Percentiles rank a stretch among this genome's conserved stretches.
phyloP scores from a whole-genome alignment of 2,888 invertebrate species.

The Linnaemya tessellans region DNA sequence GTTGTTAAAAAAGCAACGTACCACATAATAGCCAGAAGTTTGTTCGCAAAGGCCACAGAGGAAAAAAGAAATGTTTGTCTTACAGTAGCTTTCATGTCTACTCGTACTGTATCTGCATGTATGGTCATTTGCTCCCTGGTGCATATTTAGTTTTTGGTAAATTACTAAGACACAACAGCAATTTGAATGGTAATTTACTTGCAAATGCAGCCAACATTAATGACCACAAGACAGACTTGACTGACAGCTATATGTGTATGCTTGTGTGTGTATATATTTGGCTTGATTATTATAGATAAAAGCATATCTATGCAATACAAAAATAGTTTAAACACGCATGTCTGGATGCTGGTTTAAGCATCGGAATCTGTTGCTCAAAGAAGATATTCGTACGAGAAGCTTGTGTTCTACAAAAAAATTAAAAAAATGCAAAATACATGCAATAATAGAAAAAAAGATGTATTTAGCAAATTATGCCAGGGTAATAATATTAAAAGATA shows the following conservation, averaged over 20 bases:
- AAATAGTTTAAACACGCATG: constrained; percentile 16
- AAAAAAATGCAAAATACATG: neutral
- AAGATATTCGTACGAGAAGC: constrained; percentile 1
- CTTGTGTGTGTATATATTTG: neutral
- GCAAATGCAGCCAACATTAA: constrained; percentile 38
- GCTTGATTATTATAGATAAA: no score
- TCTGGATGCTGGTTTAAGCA: constrained; percentile 8
- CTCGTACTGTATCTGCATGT: constrained; percentile 2
- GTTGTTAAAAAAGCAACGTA: neutral
- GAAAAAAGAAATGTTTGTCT: constrained; percentile 2
- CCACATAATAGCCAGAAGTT: constrained; percentile 22
- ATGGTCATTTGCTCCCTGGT: constrained; percentile 12
- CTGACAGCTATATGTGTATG: constrained; percentile 43
- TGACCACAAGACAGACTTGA: constrained; percentile 39
- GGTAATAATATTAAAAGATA: no score
- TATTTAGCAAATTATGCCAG: neutral
- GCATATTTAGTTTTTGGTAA: constrained; percentile 36
- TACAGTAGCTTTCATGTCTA: constrained; percentile 40
- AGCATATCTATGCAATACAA: no score
- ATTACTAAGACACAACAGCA: constrained; percentile 58
- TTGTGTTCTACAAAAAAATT: neutral
- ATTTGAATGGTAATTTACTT: constrained; percentile 67
- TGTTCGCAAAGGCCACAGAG: neutral
- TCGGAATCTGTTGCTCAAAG: neutral
- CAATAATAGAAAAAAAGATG: neutral